Base-by-base conservation (phyloP, 2,797 vertebrate species). In the Sebastes oblongus region DNA sequence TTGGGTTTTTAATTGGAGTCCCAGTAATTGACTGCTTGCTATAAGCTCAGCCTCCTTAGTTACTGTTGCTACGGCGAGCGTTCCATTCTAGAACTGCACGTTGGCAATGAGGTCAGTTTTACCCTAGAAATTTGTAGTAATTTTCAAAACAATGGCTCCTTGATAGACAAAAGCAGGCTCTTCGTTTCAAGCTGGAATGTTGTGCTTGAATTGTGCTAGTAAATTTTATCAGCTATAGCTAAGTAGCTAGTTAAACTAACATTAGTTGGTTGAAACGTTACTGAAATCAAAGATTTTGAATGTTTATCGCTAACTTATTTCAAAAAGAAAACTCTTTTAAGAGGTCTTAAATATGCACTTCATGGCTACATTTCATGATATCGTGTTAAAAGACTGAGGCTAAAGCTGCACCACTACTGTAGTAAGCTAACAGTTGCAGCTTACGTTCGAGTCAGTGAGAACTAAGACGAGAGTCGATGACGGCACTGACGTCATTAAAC, bases 121-220 rank as follows among this genome's bases (percentile, higher is more conserved):
- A 42, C 39, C 13, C 0, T 42, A 42, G 39, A 42, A 42, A 0
- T 42, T 42, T 46, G 9, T 13, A 5, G 27, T 24, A 3, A 16
- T 24, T 55, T 55, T 11, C n/a, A 16, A 32, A 29, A 25, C 14
- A 39, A 64, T 39, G 4, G 12, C 32, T 36, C 34, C 32, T 64
- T 22, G n/a, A 7, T 7, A 46, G 39, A 46, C 39, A 46, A 46
- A 46, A 46, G 39, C 39, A 46, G 39, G 14, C 14, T 46, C 39
- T 0, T 42, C 0, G 39, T 42, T 3, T 42, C 0, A 3, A 3
- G 39, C 14, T 3, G 2, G 5, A 39, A 3, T 14, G 36, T 14
- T 6, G 34, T 34, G 32, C 32, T 34, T 10, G 34, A 36, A 39
- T 39, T 39, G 36, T 39, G 13, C 36, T 39, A 39, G 13, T 39